Base-by-base conservation (phyloP, 2,797 vertebrate species). In the Siniperca obscura region DNA sequence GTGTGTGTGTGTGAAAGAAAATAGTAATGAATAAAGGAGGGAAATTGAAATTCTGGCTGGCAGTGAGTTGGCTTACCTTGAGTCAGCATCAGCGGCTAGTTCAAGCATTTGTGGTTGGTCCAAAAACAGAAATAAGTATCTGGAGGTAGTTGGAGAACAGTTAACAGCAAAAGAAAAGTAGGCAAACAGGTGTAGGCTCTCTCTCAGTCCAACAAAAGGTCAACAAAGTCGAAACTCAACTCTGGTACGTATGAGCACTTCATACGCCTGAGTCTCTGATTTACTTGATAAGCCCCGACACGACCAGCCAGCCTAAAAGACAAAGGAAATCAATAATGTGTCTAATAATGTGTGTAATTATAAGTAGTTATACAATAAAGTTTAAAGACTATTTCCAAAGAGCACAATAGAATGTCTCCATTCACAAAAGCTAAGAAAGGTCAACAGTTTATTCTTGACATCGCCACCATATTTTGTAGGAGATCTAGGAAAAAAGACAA, bases 351-450 rank as follows among this genome's bases (percentile, higher is more conserved):
- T 50, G 44, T 30, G 30, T 30, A 30, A 30, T 62, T 38, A 10
- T 16, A 22, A 14, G 1, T 22, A n/a, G 7, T 27, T 50, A 46
- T 46, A 46, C 6, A 46, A 46, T 13, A 56, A 40, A 25, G 42
- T 57, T 80, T n/a, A 42, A 75, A 70, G 42, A 44, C 27, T 17
- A 27, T 38, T 60, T 67, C 5, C 13, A 19, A 72, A 60, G 14
- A 78, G 40, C 22, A 52, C 5, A 50, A 42, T 3, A 7, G 17
- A 48, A 34, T 48, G 22, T 56, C 14, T 30, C 0, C 25, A 13
- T 73, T 55, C 34, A 50, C 6, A 38, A 40, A 78, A 62, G 7
- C 64, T 30, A 40, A 6, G 1, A 65, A 75, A 55, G 44, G 19
- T 40, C 19, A 80, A 68, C 14, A 44, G 66, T 19, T 30, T 30